Evolutionary conservation across 2,888 invertebrate genomes (phyloP).

Genomic region (Gryllus longicercus): DNA sequence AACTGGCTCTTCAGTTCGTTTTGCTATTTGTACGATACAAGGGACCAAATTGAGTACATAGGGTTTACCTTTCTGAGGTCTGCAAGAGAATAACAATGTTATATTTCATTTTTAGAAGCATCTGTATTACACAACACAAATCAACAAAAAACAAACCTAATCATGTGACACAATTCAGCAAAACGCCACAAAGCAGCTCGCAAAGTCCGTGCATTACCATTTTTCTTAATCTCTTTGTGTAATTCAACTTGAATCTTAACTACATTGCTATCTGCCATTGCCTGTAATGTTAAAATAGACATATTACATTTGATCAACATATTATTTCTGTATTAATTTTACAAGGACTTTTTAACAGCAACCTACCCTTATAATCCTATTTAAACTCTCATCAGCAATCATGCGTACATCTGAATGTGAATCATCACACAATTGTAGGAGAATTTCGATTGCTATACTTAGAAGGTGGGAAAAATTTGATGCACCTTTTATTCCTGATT

Average conservation of each 20-base stretch:
- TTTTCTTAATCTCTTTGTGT: slow-evolving; percentile 77
- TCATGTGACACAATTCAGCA: slow-evolving; percentile 69
- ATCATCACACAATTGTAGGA: slow-evolving; percentile 71
- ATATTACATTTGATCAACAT: background rate
- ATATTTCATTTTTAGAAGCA: slow-evolving; percentile 70
- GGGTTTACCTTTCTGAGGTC: slow-evolving; percentile 72
- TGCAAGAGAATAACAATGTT: slow-evolving; percentile 37
- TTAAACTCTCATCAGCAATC: slow-evolving; percentile 77
- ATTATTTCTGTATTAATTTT: background rate
- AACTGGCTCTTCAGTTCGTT: slow-evolving; percentile 67
- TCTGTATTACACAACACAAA: slow-evolving; percentile 21
- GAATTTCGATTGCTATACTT: slow-evolving; percentile 66
- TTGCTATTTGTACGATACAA: slow-evolving; percentile 66
- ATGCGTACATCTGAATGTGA: slow-evolving; percentile 72
- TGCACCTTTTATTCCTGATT: slow-evolving; percentile 57
- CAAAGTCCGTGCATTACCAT: slow-evolving; percentile 66
- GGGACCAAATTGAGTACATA: slow-evolving; percentile 73
- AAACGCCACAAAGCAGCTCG: slow-evolving; percentile 74
- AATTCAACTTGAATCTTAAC: slow-evolving; percentile 75
- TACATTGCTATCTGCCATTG: slow-evolving; percentile 63
- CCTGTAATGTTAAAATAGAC: slow-evolving; percentile 43
- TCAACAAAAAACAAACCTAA: slow-evolving; percentile 46
- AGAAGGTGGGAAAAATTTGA: slow-evolving; percentile 63
- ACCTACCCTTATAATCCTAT: slow-evolving; percentile 67
- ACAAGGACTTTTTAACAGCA: background rate